Conservation (phyloP, 2,888 invertebrate species). For the Melipona bicolor region DNA sequence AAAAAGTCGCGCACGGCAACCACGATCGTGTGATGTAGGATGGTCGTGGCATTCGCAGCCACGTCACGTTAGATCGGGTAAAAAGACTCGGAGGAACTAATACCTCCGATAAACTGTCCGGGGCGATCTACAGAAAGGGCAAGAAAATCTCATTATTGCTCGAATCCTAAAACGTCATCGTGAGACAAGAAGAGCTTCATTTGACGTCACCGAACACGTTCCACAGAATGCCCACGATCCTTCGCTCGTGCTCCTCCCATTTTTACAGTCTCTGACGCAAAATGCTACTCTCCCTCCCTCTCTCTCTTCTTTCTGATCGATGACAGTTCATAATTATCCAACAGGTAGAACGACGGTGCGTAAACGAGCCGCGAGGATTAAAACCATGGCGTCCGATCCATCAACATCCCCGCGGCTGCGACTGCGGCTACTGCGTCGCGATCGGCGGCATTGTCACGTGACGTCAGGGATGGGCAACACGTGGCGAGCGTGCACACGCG, state of each 20-base stretch:
- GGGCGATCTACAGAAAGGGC: background rate
- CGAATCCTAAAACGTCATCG: slow-evolving; percentile 13
- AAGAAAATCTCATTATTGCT: slow-evolving; percentile 11
- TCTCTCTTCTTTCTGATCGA: background rate
- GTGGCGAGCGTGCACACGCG: slow-evolving; percentile 28
- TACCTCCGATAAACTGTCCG: background rate
- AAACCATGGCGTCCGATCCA: background rate
- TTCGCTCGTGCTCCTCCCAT: background rate
- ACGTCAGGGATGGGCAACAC: slow-evolving; percentile 47
- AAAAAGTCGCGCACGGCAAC: background rate
- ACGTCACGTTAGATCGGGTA: background rate
- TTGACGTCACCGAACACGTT: slow-evolving; percentile 6
- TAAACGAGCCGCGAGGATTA: background rate
- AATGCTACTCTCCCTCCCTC: background rate
- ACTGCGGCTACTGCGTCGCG: slow-evolving; percentile 8
- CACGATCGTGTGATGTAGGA: background rate
- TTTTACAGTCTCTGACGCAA: background rate
- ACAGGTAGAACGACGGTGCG: background rate
- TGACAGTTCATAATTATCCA: slow-evolving; percentile 15
- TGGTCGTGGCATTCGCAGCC: background rate
- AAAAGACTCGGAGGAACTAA: slow-evolving; percentile 1
- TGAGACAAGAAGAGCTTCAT: background rate
- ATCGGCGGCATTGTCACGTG: slow-evolving; percentile 25
- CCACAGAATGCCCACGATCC: background rate
- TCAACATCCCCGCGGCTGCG: background rate